Percentiles rank a stretch among this genome's conserved stretches.
phyloP scores from a whole-genome alignment of 2,113 vertebrate species.

The Erythrocercus mccallii region DNA sequence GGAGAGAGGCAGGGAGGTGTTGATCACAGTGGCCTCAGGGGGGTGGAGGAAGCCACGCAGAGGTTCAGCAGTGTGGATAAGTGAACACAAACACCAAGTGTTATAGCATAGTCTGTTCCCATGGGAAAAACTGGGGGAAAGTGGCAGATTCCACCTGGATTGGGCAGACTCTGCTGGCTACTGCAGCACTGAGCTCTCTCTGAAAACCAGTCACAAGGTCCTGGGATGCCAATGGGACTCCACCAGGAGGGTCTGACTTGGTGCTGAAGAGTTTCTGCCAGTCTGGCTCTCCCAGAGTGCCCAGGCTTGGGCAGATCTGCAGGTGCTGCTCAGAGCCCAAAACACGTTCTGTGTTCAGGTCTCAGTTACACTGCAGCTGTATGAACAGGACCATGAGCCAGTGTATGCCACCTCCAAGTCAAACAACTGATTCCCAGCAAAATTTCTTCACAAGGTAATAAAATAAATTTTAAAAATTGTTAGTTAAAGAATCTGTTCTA shows the following conservation, averaged over 20 bases:
- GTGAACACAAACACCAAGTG: neutral
- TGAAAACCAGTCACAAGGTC: accelerated
- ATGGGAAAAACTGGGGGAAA: neutral
- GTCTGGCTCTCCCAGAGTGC: neutral
- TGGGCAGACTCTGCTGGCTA: neutral
- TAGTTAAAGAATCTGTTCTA: neutral
- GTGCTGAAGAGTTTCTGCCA: neutral
- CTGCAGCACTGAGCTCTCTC: neutral
- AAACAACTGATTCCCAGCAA: neutral
- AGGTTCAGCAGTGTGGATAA: accelerated
- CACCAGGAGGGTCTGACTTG: accelerated
- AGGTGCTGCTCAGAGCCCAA: neutral
- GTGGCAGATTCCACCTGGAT: neutral
- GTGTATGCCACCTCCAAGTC: accelerated
- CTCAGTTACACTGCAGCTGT: accelerated
- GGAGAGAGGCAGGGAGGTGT: neutral
- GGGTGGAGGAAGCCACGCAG: accelerated
- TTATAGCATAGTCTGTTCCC: neutral
- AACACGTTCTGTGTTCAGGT: accelerated
- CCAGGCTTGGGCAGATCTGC: neutral
- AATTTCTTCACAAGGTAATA: neutral
- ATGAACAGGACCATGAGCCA: neutral
- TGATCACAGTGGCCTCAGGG: accelerated
- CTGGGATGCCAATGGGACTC: accelerated
- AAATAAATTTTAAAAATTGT: accelerated